Evolutionary conservation across 2,888 invertebrate genomes (phyloP), one percentile per base, ranked within the genome.

Genomic region (Cantharis rustica): DNA sequence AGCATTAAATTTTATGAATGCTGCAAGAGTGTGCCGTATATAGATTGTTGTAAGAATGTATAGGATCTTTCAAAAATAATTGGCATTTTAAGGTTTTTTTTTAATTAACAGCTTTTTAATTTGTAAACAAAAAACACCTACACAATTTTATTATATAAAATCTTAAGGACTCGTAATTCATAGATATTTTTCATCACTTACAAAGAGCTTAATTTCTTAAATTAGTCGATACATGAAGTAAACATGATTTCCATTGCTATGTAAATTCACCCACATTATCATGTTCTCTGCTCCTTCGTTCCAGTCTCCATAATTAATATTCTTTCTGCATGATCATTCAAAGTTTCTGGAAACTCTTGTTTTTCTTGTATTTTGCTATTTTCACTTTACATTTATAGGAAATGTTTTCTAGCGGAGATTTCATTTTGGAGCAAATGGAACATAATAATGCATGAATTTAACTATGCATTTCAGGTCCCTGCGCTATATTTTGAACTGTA

Each of bases 1-100:
- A 61, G 20, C 70, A 61, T 61, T 70, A 70, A 70, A 70, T 70
- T 61, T 70, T 61, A 47, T 61, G 70, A 61, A 47, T 70, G 70
- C 70, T 61, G 15, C 23, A 61, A 70, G 61, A 70, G 47, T 17
- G 31, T 23, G 17, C 61, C 61, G 31, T 70, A 47, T 70, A 61
- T 70, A 47, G 64, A 23, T 66, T 20, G 64, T 66, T 66, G 15
- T 20, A 66, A 66, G 17, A 20, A 66, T 20, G 17, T n/a, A 66
- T 66, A 23, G 63, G 63, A 66, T 66, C 17, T 66, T 66, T 66
- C 23, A 63, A 26, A 68, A 17, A 47, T 69, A 70, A 23, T 61
- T 61, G 70, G 61, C 16, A 13, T 26, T 68, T 68, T 15, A 68
- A 26, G 13, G 0, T 16, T 68, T 1, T 47, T 47, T 47, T 47